Base-by-base conservation (phyloP, 2,113 vertebrate genomes). In the Pelusios castaneus region DNA sequence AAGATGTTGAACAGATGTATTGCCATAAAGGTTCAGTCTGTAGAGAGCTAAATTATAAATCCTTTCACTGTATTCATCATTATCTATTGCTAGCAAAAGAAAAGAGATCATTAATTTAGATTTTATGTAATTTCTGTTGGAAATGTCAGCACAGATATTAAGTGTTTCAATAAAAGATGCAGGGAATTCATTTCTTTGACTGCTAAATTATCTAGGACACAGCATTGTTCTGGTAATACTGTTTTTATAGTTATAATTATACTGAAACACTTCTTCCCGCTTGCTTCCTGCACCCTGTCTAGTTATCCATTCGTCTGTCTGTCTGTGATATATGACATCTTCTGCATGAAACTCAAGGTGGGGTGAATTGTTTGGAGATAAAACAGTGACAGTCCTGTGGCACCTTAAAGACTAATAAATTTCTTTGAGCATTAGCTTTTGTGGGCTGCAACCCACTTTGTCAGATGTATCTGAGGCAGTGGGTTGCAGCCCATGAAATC, bases 21-120 rank as follows among this genome's bases (percentile, higher is more conserved):
- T 83, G 25, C 43, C 51, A 8, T 73, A 77, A n/a, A 58, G 34
- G 4, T 5, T 45, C 82, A 38, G 86, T 11, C 8, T 63, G 21
- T 10, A 43, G 25, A 43, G 54, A 41, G 22, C 51, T 92, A 83
- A 95, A n/a, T 45, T 0, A 19, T 4, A 80, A 56, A 7, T 1
- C 14, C 77, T 95, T 95, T 95, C 31, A 82, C 13, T 34, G 10
- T 13, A 47, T 89, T 92, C 54, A 56, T 25, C 90, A 10, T 85
- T 45, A 45, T 82, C 22, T 80, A 0, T 75, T 92, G 89, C 45
- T 52, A 56, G 14, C 21, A 83, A 70, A 92, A 78, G 21, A 92
- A 79, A 82, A 89, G 1, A 14, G 54, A 9, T 4, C 8, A 13
- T 93, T 88, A 55, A 11, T 58, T 52, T 10, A 80, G 75, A 78